Conservation (phyloP, 1,140 invertebrate genomes). For the Pseudomyrmex gracilis region DNA sequence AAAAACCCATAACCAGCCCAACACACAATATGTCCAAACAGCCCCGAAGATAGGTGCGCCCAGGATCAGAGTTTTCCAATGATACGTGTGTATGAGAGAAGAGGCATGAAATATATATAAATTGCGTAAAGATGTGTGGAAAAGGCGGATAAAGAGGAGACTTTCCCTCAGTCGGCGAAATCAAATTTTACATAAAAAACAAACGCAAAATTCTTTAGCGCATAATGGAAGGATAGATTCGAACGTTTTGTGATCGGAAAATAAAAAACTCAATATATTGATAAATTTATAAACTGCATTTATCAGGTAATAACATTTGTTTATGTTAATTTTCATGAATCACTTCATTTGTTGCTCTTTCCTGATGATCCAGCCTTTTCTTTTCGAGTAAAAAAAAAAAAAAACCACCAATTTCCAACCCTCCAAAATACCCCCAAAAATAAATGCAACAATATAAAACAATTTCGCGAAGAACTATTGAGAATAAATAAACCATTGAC, state of each 20-base stretch:
- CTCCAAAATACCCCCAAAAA: constrained; percentile 65
- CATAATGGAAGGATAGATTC: neutral
- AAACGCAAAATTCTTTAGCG: neutral
- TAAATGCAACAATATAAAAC: constrained; percentile 56
- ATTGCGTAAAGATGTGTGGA: constrained; percentile 11
- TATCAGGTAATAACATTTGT: neutral
- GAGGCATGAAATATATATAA: constrained; percentile 63
- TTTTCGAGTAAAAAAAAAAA: constrained; percentile 51
- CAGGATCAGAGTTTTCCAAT: constrained; percentile 76
- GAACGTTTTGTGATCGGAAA: neutral
- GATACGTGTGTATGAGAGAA: constrained; percentile 57
- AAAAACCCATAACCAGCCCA: constrained; percentile 84
- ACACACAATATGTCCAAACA: constrained; percentile 84
- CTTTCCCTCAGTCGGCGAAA: neutral
- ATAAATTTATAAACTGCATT: neutral
- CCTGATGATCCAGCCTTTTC: constrained; percentile 23
- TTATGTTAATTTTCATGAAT: neutral
- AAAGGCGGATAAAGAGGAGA: constrained; percentile 46
- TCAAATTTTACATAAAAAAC: neutral
- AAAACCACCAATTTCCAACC: constrained; percentile 68
- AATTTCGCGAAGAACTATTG: constrained; percentile 23
- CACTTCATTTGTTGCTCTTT: constrained; percentile 9
- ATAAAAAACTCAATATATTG: neutral
- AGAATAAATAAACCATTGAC: constrained; percentile 7
- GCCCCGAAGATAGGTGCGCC: constrained; percentile 78